Evolutionary conservation across 2,888 invertebrate species (phyloP).

Genomic region (Epistrophella euchroma): DNA sequence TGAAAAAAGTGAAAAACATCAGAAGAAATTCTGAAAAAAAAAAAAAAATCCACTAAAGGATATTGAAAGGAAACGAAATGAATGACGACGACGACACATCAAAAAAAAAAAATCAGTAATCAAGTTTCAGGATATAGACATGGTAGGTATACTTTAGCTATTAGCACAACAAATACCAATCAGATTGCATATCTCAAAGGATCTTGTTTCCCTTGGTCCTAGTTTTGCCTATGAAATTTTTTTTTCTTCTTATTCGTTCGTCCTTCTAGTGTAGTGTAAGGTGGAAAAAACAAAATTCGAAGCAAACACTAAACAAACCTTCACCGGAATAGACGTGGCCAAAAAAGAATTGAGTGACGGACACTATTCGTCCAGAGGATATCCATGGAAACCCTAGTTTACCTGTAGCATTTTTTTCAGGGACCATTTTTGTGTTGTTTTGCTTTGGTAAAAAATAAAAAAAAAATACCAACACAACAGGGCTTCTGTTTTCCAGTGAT

Average conservation of each 20-base stretch:
- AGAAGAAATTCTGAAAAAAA: neutral
- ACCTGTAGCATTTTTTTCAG: slow-evolving; percentile 53
- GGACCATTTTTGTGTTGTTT: slow-evolving; percentile 10
- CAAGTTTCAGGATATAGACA: slow-evolving; percentile 58
- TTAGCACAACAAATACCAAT: slow-evolving; percentile 76
- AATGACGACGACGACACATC: slow-evolving; percentile 7
- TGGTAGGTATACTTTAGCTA: slow-evolving; percentile 53
- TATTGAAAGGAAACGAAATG: slow-evolving; percentile 35
- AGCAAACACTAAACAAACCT: slow-evolving; percentile 49
- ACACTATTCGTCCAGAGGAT: slow-evolving; percentile 32
- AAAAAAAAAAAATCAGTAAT: slow-evolving; percentile 56
- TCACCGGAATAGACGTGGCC: slow-evolving; percentile 46
- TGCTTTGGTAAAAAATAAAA: neutral
- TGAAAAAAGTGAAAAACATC: slow-evolving; percentile 1
- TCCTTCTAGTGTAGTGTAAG: neutral
- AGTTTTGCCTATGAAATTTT: slow-evolving; percentile 4
- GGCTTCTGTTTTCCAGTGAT: slow-evolving; percentile 60
- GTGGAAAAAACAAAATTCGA: neutral
- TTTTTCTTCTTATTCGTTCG: neutral
- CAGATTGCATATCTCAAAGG: slow-evolving; percentile 69
- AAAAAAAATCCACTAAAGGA: slow-evolving; percentile 11
- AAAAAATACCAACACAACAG: neutral
- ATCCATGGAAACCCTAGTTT: slow-evolving; percentile 46
- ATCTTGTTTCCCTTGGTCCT: slow-evolving; percentile 52
- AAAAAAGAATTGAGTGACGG: slow-evolving; percentile 51